Evolutionary conservation across 2,888 invertebrate genomes (phyloP), one percentile per base, ranked within the genome.

Genomic region (Orchesellides sinensis): DNA sequence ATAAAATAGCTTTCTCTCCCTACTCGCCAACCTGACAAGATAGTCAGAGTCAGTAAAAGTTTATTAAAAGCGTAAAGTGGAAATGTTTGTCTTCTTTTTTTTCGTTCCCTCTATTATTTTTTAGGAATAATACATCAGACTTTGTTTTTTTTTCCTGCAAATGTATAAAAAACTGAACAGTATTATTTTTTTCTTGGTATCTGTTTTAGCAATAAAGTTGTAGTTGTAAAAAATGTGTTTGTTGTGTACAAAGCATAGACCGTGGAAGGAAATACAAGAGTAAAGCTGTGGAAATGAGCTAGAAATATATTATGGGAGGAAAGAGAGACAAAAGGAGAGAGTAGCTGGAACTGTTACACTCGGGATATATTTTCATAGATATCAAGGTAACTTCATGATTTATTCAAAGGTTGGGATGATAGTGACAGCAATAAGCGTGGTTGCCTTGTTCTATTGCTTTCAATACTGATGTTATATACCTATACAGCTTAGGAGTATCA

Each of bases 341-440:
- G 17, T 4, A 49, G n/a, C 4, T 40, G 40, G n/a, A 27, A 45
- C 47, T 29, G 65, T 59, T 27, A 17, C 45, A 45, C 52, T 59
- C 14, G 17, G 32, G 12, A 21, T 40, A 25, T 73, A 32, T 68
- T 56, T 74, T 68, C 56, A 66, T 47, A 35, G 69, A 63, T 78
- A 78, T 78, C 78, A 70, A 49, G 78, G 78, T 78, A 70, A 32
- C 78, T 78, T 78, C 78, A 78, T 78, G 78, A 78, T 78, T 78
- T 78, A 78, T 78, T 78, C 78, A 78, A 69, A 70, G 69, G 70
- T 49, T 63, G 61, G 78, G 78, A 78, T 78, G 78, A 78, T 78
- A 69, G 69, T 70, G 78, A 78, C 78, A 78, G 78, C 78, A 78
- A 78, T 78, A 78, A 78, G 78, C 69, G 69, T 78, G 78, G 78